Base-by-base conservation (phyloP, 2,797 vertebrate genomes). In the Kryptopterus vitreolus region DNA sequence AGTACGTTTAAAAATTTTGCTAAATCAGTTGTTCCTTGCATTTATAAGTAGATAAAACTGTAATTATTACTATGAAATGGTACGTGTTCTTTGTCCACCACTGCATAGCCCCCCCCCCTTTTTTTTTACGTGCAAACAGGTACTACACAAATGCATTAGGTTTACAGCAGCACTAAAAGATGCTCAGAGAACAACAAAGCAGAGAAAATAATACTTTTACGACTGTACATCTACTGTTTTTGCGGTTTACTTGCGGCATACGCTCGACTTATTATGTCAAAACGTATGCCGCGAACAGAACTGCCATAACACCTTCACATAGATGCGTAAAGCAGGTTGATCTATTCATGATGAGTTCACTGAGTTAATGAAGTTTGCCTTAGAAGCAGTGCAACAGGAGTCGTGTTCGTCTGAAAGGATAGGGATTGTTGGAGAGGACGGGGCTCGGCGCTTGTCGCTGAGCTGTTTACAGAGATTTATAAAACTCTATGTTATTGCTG, bases 401-500 rank as follows among this genome's bases (percentile, higher is more conserved):
- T 71, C 53, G 69, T 71, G 24, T 53, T 22, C 52, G 26, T 69
- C 43, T 50, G 66, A 69, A 50, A 69, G 43, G n/a, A 29, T n/a
- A 33, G 10, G 53, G 69, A 26, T 22, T 52, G 48, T 33, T 71
- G 48, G 53, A 55, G 29, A 13, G 29, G 5, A 55, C 15, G 26
- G n/a, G 50, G 15, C 66, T 69, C 48, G 2, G 15, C 43, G 48
- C 66, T 7, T 15, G 18, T 69, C 10, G 20, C 43, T 43, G 43
- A 22, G 50, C 31, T 66, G 75, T 35, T 77, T 63, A 46, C 29
- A 31, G 74, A 74, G 71, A 81, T 81, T 77, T 77, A 77, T 77
- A 81, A 81, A 72, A 57, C 55, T 63, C 48, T n/a, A 52, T 46
- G 77, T 76, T 77, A 77, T n/a, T 66, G 35, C 46, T 29, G 69